Evolutionary conservation across 2,888 invertebrate species (phyloP).

Genomic region (Eledona agricola): DNA sequence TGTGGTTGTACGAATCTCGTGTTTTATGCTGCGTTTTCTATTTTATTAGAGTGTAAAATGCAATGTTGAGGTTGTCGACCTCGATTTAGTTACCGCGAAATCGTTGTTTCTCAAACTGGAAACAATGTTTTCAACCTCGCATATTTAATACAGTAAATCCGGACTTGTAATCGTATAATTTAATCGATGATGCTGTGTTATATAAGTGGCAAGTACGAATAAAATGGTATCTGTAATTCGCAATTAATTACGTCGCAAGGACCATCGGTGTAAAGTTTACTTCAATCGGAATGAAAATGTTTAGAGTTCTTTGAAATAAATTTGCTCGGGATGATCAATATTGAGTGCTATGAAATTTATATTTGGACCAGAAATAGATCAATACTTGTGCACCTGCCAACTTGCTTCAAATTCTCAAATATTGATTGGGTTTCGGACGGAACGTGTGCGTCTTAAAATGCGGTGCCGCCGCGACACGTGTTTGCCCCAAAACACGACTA

Average conservation of each 20-base stretch:
- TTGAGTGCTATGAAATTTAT: constrained; percentile 29
- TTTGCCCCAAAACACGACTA: no score
- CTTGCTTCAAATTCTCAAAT: constrained; percentile 13
- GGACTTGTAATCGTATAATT: no score
- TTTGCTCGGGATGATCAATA: constrained; percentile 27
- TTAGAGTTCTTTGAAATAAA: constrained; percentile 21
- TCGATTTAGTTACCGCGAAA: constrained; percentile 28
- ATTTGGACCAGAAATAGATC: constrained; percentile 30
- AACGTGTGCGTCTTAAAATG: no score
- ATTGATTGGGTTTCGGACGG: no score
- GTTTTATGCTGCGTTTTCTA: constrained; percentile 31
- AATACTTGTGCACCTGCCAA: constrained; percentile 36
- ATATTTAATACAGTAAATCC: no score
- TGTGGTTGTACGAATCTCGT: constrained; percentile 18
- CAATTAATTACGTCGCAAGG: constrained; percentile 13
- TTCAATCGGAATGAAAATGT: constrained; percentile 10
- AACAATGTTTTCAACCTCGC: constrained; percentile 20
- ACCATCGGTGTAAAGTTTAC: constrained; percentile 11
- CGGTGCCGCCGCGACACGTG: no score
- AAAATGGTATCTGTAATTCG: neutral
- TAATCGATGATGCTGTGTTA: constrained; percentile 4
- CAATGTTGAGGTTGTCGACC: constrained; percentile 36
- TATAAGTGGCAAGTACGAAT: constrained; percentile 4
- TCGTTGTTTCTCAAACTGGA: constrained; percentile 30
- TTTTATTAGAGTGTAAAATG: constrained; percentile 37